A percentile compares a stretch with the other conserved stretches of the same genome.
Conservation (phyloP, 2,113 vertebrate species). For the Megaceryle torquata region DNA sequence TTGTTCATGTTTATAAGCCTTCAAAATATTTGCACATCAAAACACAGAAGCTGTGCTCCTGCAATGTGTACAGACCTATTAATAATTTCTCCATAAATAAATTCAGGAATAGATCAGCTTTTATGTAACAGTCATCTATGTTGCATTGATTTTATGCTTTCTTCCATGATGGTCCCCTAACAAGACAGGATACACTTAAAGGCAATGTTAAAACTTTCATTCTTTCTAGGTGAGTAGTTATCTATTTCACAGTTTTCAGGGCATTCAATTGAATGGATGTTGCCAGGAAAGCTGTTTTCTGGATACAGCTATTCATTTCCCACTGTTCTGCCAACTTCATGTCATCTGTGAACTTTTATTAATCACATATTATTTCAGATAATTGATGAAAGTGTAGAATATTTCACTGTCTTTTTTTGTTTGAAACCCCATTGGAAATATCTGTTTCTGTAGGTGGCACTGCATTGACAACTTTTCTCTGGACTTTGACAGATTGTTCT, state of each 20-base stretch:
- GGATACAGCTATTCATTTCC: neutral
- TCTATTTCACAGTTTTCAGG: neutral
- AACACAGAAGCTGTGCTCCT: neutral
- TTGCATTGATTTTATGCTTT: neutral
- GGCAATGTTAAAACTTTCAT: neutral
- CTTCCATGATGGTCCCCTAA: neutral
- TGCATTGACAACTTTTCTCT: neutral
- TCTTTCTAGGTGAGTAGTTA: neutral
- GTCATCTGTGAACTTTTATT: neutral
- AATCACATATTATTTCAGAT: neutral
- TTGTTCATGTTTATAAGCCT: neutral
- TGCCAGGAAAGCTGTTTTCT: neutral
- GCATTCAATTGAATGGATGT: neutral
- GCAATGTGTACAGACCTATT: neutral
- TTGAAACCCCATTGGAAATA: neutral
- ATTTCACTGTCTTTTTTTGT: neutral
- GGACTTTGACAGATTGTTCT: neutral
- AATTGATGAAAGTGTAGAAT: neutral
- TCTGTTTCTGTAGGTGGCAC: conserved; percentile 23
- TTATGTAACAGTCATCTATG: neutral
- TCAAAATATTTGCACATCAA: neutral
- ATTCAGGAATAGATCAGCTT: neutral
- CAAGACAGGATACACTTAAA: neutral
- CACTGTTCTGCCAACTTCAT: neutral
- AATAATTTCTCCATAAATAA: neutral